Percentiles rank a stretch among this genome's conserved stretches.
Evolutionary conservation across 2,888 invertebrate species (phyloP).

Genomic region (Euspilapteryx auroguttella): DNA sequence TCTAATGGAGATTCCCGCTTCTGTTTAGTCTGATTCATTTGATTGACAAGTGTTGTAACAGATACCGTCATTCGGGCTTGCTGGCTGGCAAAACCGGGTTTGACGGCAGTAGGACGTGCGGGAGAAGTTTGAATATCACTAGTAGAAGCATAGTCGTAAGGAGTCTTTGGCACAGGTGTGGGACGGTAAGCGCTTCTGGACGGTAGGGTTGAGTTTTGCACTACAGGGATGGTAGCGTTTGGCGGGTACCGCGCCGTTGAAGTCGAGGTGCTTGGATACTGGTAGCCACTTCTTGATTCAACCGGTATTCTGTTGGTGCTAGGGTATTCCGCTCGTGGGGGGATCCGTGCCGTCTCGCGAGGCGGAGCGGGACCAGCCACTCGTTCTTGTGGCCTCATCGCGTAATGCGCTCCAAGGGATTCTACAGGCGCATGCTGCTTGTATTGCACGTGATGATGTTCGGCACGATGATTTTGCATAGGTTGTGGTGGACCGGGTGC

Average conservation of each 20-base stretch:
- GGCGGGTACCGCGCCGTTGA: constrained; percentile 30
- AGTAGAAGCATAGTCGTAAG: constrained; percentile 28
- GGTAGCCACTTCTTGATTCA: constrained; percentile 28
- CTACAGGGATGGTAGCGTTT: constrained; percentile 21
- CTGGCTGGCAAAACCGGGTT: constrained; percentile 39
- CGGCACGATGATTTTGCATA: constrained; percentile 31
- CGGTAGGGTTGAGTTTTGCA: constrained; percentile 27
- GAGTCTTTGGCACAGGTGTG: constrained; percentile 27
- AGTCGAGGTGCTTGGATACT: constrained; percentile 35
- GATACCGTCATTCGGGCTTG: constrained; percentile 51
- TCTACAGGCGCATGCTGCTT: constrained; percentile 31
- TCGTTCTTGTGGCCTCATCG: constrained; percentile 29
- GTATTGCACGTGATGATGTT: constrained; percentile 22
- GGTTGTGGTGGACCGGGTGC: constrained; percentile 22
- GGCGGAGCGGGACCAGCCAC: constrained; percentile 23
- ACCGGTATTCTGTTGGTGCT: constrained; percentile 22
- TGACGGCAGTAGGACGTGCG: constrained; percentile 23
- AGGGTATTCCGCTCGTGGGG: constrained; percentile 30
- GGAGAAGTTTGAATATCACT: constrained; percentile 36
- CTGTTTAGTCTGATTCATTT: constrained; percentile 50
- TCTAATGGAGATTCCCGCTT: constrained; percentile 83
- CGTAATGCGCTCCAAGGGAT: constrained; percentile 26
- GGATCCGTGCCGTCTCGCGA: constrained; percentile 26
- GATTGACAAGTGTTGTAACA: constrained; percentile 45
- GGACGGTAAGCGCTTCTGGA: constrained; percentile 26